These are phyloP conservation scores for Python bivittatus DNA, from an alignment of 2,113 vertebrate genomes.

Conservation along the genomic window DNA sequence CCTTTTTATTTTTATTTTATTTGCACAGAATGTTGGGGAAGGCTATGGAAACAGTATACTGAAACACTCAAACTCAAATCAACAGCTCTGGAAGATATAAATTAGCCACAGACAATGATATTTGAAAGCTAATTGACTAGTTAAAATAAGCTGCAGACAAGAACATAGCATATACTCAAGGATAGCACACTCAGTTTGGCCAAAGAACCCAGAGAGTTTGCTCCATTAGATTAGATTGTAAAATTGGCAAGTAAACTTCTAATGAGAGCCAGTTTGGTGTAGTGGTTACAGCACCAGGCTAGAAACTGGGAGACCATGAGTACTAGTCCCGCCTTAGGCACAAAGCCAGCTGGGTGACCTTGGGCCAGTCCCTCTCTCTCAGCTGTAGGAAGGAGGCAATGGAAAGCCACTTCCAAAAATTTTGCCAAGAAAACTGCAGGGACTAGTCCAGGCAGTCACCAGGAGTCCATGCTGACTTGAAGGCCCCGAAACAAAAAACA, in stretches of 20 bases:
- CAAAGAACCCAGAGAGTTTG: background rate
- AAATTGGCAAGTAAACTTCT: too few relatives aligned
- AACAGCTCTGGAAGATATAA: background rate
- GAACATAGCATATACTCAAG: background rate
- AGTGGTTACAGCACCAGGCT: too few relatives aligned
- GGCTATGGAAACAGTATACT: background rate
- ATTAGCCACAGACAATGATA: background rate
- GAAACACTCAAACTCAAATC: background rate
- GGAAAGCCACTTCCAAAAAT: too few relatives aligned
- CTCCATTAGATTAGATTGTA: background rate
- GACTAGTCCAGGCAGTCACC: too few relatives aligned
- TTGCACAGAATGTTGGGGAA: background rate
- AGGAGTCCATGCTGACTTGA: too few relatives aligned
- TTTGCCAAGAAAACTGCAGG: too few relatives aligned
- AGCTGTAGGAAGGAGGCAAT: too few relatives aligned
- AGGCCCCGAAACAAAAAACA: background rate
- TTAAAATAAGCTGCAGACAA: background rate
- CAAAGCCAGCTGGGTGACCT: background rate
- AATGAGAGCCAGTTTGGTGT: background rate
- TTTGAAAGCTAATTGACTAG: background rate
- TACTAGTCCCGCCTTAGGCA: background rate
- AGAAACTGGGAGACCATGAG: too few relatives aligned
- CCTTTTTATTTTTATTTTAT: background rate
- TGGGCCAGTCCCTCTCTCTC: too few relatives aligned
- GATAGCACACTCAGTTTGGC: background rate